Conservation (phyloP, 1,140 invertebrate genomes). For the Parasteatoda tepidariorum region DNA sequence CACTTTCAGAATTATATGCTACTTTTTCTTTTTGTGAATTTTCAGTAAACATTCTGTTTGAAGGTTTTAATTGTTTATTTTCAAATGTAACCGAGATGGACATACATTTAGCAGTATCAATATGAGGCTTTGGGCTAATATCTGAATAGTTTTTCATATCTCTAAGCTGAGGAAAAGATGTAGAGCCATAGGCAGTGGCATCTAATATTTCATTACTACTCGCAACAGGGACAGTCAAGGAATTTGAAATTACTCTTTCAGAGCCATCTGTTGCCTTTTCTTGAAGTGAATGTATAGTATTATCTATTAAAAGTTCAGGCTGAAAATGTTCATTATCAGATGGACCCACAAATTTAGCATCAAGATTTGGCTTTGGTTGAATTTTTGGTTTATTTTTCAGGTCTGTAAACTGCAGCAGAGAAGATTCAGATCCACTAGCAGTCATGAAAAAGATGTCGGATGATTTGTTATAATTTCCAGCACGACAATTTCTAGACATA, state of each 20-base stretch:
- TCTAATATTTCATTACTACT: no score
- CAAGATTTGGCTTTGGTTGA: no score
- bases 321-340: background rate
- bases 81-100: no score
- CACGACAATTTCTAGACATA: background rate
- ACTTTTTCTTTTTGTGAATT: background rate
- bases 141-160: no score
- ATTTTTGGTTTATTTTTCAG: background rate
- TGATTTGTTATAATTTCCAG: background rate
- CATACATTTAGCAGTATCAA: no score
- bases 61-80: no score
- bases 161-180: no score
- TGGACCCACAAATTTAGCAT: background rate
- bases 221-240: background rate
- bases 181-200: no score
- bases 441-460: background rate
- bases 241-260: background rate
- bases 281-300: background rate
- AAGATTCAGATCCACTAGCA: background rate
- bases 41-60: background rate
- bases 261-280: background rate
- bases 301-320: background rate
- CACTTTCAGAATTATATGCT: background rate
- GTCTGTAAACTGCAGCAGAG: background rate
- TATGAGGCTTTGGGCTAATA: no score